Base-by-base conservation (phyloP, 1,140 invertebrate genomes). In the Bicyclus anynana region DNA sequence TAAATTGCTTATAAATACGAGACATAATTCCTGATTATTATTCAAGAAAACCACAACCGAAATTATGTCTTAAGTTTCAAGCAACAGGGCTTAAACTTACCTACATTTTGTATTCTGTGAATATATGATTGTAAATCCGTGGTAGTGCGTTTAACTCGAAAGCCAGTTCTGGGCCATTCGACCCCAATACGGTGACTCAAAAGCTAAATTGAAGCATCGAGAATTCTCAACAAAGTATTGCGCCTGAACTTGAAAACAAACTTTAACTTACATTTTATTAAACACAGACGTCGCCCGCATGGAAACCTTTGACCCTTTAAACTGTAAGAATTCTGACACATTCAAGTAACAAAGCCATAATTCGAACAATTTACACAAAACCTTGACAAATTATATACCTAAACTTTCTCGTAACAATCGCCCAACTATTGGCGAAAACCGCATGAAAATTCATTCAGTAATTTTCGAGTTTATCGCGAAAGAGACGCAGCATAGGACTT, bases 161-260 rank as follows among this genome's bases (percentile, higher is more conserved):
- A 67, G 60, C 65, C 65, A 59, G 56, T 67, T 67, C 61, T 62
- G 52, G 35, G 59, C 52, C 26, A 59, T 53, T 55, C 58, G 59
- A 61, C 59, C 59, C 59, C 59, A 55, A 61, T 61, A 55, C 38
- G 51, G 51, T 46, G 47, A 61, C 38, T 55, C 53, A 55, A 60
- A 55, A 61, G 27, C 48, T 38, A 55, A 44, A 61, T 61, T 61
- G 51, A 57, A 57, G 37, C 21, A 42, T 57, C 14, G 29, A 57
- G 54, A 50, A 57, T 46, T 44, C 4, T 44, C 14, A 12, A 17
- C 9, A 49, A 33, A 49, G 16, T 16, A 49, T 35, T 13, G 2
- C 23, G 2, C 23, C 4, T 35, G 4, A 35, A 35, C 33, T 13
- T 35, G 27, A n/a, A 49, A 49, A 17, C 16, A 13, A 29, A 20